A percentile compares a stretch with the other conserved stretches of the same genome.
Conservation (phyloP, 2,888 invertebrate genomes). For the Sericinus montela region DNA sequence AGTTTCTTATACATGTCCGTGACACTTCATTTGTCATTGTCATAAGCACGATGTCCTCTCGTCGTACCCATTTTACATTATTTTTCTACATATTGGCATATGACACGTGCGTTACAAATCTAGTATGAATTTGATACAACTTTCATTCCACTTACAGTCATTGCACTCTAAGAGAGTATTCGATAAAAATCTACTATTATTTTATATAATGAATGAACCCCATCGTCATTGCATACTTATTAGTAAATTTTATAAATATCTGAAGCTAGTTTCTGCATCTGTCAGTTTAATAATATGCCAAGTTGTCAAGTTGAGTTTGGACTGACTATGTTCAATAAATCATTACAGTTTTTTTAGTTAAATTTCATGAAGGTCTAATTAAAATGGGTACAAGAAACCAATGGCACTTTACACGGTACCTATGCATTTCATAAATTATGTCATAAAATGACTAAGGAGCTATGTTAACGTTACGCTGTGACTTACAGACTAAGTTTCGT, state of each 20-base stretch:
- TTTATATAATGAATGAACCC: conserved; percentile 40
- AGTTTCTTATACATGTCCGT: conserved; percentile 39
- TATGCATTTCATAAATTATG: conserved; percentile 66
- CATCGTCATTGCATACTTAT: conserved; percentile 38
- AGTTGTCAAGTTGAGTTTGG: conserved; percentile 16
- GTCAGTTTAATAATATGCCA: too few relatives aligned
- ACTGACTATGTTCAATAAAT: conserved; percentile 24
- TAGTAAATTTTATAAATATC: conserved; percentile 34
- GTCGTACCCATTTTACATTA: conserved; percentile 62
- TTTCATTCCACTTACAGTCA: conserved; percentile 26
- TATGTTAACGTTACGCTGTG: conserved; percentile 70
- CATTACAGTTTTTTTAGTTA: conserved; percentile 33
- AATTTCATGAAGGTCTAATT: conserved; percentile 51
- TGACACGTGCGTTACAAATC: conserved; percentile 33
- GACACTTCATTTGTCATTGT: conserved; percentile 32
- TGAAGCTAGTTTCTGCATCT: conserved; percentile 49
- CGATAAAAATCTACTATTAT: conserved; percentile 48
- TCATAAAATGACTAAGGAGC: conserved; percentile 75
- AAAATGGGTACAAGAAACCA: conserved; percentile 70
- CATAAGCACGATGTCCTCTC: conserved; percentile 43
- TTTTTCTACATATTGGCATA: conserved; percentile 49
- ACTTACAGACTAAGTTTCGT: conserved; percentile 65
- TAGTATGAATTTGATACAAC: conserved; percentile 14
- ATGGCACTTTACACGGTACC: conserved; percentile 69
- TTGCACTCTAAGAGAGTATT: conserved; percentile 34